Evolutionary conservation across 2,888 invertebrate genomes (phyloP), one percentile per base, ranked within the genome.

Genomic region (Digitonthophagus gazella): DNA sequence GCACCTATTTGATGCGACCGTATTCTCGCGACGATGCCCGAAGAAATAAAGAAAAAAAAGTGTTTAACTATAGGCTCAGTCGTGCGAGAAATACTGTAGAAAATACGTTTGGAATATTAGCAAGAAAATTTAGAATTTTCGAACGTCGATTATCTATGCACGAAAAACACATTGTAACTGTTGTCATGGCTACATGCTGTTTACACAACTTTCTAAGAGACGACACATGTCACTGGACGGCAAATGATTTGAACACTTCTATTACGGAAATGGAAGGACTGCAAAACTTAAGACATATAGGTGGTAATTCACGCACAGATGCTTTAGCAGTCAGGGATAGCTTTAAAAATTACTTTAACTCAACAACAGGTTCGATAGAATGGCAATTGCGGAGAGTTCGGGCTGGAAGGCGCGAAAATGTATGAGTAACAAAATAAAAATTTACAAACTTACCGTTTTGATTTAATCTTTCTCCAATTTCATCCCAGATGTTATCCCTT

Each of bases 31-130:
- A 69, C 19, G 61, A 67, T 15, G 55, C 67, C 20, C 20, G 58
- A 64, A 14, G 55, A 54, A 63, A 69, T 16, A 63, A 70, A 65
- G 20, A 65, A 55, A 67, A 67, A 55, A 69, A 64, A 71, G 68
- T 64, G 2, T 72, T 67, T 58, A 72, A 70, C 64, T 70, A 71
- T 44, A 28, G 69, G 28, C 68, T 68, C 61, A 67, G 69, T 64
- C 16, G 72, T 64, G 72, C 69, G 6, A 64, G 70, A 67, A 66
- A 65, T 28, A 44, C 61, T 61, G 69, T 68, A 11, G 73, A 73
- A 66, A 72, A 71, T 69, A 22, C 67, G 8, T 72, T 72, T 66
- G 71, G 68, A 4, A 71, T 72, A 18, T 67, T 70, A 57, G 61
- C 58, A 18, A 22, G 67, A 66, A 71, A 67, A 69, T 72, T 69